Base-by-base conservation (phyloP, 2,888 invertebrate genomes). In the Prosopocoilus inquinatus region DNA sequence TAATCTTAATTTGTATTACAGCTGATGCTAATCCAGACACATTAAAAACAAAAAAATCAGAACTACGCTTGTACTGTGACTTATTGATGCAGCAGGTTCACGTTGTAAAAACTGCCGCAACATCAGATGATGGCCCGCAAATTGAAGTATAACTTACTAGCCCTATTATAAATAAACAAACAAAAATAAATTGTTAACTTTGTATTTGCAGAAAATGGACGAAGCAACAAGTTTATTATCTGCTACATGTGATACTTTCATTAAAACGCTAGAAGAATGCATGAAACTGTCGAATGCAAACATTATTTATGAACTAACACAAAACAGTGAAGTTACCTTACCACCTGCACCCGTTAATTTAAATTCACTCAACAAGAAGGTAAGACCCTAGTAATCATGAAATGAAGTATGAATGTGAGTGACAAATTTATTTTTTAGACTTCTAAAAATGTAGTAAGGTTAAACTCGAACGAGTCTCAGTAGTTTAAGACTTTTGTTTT, bases 51-150 rank as follows among this genome's bases (percentile, higher is more conserved):
- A 90, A 90, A 73, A 88, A 89, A 70, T 88, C 89, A 7, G 91
- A 91, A 73, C 77, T 91, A 61, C 79, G 89, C 60, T 79, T 91
- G 32, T 91, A 90, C 74, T 90, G 90, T 79, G 91, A 91, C 75
- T 80, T 91, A 38, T 79, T 91, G 68, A 90, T 90, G 89, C 91
- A 91, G 74, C 91, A 91, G 78, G 89, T 90, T 1, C 90, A 90
- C 78, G 84, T 84, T 53, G 82, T 89, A 0, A 88, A 88, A 74
- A 84, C 83, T 74, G 85, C 86, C 54, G 82, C 83, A 8, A 81
- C 76, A 58, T 74, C 75, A 58, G 80, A 83, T 61, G 77, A 75
- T 64, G 82, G 82, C 13, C 85, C 85, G 34, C 83, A 86, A 71
- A 68, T 84, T 50, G 79, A 84, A 78, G 86, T 86, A 70, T 64